Conservation (phyloP, 2,888 invertebrate species). For the Criorhina ranunculi region DNA sequence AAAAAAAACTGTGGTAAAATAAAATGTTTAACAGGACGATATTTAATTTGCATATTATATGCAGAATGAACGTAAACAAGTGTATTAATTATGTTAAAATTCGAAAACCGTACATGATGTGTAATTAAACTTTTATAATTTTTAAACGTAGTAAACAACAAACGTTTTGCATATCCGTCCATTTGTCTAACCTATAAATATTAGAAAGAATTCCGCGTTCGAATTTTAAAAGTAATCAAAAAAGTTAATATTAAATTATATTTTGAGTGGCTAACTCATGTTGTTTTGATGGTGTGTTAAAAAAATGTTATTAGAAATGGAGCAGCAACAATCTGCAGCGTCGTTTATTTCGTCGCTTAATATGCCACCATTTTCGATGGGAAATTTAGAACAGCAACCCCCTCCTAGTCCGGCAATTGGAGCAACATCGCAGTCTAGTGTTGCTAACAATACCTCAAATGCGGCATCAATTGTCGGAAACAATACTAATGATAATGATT, state of each 20-base stretch:
- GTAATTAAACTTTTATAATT: slow-evolving; percentile 15
- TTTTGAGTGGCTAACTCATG: slow-evolving; percentile 32
- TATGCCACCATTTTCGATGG: slow-evolving; percentile 93
- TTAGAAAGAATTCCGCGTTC: not conserved
- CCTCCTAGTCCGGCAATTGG: slow-evolving; percentile 87
- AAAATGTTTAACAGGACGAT: slow-evolving; percentile 28
- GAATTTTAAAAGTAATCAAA: not conserved
- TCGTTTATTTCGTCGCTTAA: slow-evolving; percentile 95
- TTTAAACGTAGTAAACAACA: slow-evolving; percentile 3
- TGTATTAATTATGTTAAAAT: slow-evolving; percentile 16
- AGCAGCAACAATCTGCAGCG: slow-evolving; percentile 91
- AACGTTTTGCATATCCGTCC: slow-evolving; percentile 49
- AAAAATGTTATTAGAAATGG: slow-evolving; percentile 93
- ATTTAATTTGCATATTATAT: slow-evolving; percentile 1
- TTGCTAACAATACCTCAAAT: slow-evolving; percentile 78
- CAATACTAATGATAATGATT: slow-evolving; percentile 74
- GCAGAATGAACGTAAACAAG: not conserved
- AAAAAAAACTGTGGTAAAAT: not conserved
- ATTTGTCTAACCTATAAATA: not conserved
- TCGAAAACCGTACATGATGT: slow-evolving; percentile 3
- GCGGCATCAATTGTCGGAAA: slow-evolving; percentile 61
- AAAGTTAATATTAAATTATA: not conserved
- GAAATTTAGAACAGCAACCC: slow-evolving; percentile 88
- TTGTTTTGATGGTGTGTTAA: slow-evolving; percentile 74
- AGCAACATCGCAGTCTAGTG: slow-evolving; percentile 78